These are phyloP conservation scores for Zootoca vivipara DNA, from an alignment of 2,113 vertebrate species.

Conservation along the genomic window DNA sequence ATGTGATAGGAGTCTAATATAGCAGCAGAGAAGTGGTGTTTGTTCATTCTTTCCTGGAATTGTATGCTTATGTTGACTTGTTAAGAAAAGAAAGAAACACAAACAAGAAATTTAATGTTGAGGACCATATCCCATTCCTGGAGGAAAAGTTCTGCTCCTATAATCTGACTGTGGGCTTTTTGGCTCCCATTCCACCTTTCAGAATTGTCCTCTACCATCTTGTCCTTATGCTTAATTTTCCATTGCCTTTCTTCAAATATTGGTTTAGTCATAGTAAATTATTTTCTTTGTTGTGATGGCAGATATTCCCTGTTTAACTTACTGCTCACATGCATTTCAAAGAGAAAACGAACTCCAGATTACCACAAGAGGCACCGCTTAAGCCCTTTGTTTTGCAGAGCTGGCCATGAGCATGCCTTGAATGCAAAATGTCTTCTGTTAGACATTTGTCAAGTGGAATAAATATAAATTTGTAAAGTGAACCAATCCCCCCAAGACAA, in stretches of 20 bases:
- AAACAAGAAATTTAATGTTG: not conserved
- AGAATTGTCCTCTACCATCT: conserved; percentile 3
- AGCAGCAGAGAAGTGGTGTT: too few species aligned
- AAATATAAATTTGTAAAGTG: not conserved
- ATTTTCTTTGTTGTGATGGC: conserved; percentile 39
- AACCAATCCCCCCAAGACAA: not conserved
- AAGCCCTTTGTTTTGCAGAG: conserved; percentile 29
- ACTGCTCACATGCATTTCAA: conserved; percentile 23
- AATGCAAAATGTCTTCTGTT: conserved; percentile 2
- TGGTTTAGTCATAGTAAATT: conserved; percentile 38
- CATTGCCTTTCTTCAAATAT: conserved; percentile 38
- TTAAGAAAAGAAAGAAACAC: not conserved
- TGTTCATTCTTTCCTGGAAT: too few species aligned
- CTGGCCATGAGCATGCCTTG: conserved; percentile 9
- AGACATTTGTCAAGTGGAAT: not conserved
- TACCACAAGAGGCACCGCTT: conserved; percentile 12
- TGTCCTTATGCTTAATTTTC: conserved; percentile 22
- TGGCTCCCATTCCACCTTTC: not conserved
- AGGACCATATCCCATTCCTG: not conserved
- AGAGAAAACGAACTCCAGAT: conserved; percentile 43
- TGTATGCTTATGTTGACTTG: too few species aligned
- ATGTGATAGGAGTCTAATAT: too few species aligned
- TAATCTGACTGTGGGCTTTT: not conserved
- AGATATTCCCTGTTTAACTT: conserved; percentile 34
- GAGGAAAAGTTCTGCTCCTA: not conserved